Evolutionary conservation across 2,113 vertebrate species (phyloP).

Genomic region (Hippopotamus amphibius): DNA sequence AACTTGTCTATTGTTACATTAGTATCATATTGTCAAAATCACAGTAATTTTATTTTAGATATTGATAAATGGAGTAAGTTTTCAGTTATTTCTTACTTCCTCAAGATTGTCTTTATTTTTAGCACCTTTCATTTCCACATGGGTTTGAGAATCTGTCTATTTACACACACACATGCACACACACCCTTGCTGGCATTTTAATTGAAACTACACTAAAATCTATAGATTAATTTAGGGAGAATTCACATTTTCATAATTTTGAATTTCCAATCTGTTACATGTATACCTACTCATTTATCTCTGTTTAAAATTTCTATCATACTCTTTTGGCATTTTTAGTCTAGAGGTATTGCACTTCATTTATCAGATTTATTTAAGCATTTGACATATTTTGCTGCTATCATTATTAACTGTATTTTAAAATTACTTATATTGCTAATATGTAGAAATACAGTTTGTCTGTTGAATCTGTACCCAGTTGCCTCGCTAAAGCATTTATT

Average conservation of each 20-base stretch:
- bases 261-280: neutral
- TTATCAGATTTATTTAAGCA: neutral
- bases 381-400: neutral
- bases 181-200: neutral
- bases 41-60: neutral
- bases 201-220: neutral
- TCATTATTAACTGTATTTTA: neutral
- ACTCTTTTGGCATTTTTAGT: neutral
- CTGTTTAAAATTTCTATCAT: neutral
- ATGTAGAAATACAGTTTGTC: neutral
- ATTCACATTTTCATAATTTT: neutral
- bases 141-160: neutral
- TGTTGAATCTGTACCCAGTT: fast-evolving
- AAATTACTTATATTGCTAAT: neutral
- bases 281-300: neutral
- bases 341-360: neutral
- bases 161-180: neutral
- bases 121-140: neutral
- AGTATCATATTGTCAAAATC: neutral
- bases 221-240: neutral
- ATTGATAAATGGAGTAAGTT: neutral
- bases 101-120: neutral
- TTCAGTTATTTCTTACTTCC: neutral
- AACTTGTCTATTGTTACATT: neutral
- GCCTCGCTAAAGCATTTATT: neutral